Evolutionary conservation across 1,140 invertebrate species (phyloP).

Genomic region (Telenomus remus): DNA sequence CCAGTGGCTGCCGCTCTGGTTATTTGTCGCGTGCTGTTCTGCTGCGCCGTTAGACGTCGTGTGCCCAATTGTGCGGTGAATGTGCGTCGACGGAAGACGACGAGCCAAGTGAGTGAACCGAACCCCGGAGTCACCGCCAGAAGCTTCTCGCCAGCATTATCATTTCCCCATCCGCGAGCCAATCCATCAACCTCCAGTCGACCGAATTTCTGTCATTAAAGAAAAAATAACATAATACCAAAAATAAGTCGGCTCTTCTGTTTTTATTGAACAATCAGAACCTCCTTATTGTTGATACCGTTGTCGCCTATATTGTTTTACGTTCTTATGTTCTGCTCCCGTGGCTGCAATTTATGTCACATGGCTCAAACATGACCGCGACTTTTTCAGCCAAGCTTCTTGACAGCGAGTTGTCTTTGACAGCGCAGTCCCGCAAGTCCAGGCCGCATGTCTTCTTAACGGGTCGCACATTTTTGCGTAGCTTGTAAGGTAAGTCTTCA

Average conservation of each 20-base stretch:
- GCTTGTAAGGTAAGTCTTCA: slow-evolving; percentile 16
- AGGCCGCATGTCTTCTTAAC: slow-evolving; percentile 19
- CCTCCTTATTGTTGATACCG: too few relatives aligned
- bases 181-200: too few relatives aligned
- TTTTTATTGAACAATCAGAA: too few relatives aligned
- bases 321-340: too few relatives aligned
- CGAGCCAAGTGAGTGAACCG: slow-evolving; percentile 10
- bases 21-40: slow-evolving; percentile 15
- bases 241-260: too few relatives aligned
- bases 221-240: too few relatives aligned
- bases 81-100: slow-evolving; percentile 11
- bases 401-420: slow-evolving; percentile 32
- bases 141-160: slow-evolving; percentile 13
- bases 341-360: too few relatives aligned
- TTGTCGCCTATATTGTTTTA: too few relatives aligned
- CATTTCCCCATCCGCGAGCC: neutral
- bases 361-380: slow-evolving; percentile 9
- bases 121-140: slow-evolving; percentile 10
- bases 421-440: slow-evolving; percentile 2
- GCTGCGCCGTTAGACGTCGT: slow-evolving; percentile 18
- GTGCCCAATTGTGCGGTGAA: slow-evolving; percentile 25
- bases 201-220: too few relatives aligned
- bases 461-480: neutral
- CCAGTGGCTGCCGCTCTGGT: slow-evolving; percentile 16
- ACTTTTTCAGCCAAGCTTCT: slow-evolving; percentile 15